Conservation (phyloP, 2,113 vertebrate species). For the Phalacrocorax pelagicus region DNA sequence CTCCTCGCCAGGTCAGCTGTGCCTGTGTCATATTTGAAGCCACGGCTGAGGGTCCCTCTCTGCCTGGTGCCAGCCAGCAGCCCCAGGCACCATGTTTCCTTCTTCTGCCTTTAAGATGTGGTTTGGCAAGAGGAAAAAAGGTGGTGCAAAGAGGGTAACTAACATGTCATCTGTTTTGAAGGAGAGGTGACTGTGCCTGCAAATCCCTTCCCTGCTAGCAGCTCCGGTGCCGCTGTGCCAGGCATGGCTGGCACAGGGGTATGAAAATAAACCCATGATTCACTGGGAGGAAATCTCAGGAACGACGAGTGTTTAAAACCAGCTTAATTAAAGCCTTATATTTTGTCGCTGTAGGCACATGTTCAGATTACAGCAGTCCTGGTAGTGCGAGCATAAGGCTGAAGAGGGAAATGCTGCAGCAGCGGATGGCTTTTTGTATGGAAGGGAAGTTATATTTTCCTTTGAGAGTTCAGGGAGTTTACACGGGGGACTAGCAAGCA, state of each 20-base stretch:
- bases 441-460: neutral
- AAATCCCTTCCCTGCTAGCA: neutral
- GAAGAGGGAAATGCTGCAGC: neutral
- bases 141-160: neutral
- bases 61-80: neutral
- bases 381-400: neutral
- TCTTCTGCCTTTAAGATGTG: neutral
- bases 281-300: neutral
- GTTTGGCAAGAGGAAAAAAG: neutral
- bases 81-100: neutral
- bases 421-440: neutral
- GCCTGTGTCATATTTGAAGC: neutral
- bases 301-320: neutral
- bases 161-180: neutral
- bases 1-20: neutral
- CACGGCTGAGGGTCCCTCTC: neutral
- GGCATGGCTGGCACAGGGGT: neutral
- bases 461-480: neutral
- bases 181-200: rapidly evolving
- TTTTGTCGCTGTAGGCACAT: neutral
- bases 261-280: neutral
- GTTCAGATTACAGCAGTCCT: neutral
- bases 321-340: neutral
- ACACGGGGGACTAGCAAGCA: neutral
- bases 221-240: neutral